Evolutionary conservation across 2,113 vertebrate genomes (phyloP), one percentile per base, ranked within the genome.

Genomic region (Corydoras maculifer): DNA sequence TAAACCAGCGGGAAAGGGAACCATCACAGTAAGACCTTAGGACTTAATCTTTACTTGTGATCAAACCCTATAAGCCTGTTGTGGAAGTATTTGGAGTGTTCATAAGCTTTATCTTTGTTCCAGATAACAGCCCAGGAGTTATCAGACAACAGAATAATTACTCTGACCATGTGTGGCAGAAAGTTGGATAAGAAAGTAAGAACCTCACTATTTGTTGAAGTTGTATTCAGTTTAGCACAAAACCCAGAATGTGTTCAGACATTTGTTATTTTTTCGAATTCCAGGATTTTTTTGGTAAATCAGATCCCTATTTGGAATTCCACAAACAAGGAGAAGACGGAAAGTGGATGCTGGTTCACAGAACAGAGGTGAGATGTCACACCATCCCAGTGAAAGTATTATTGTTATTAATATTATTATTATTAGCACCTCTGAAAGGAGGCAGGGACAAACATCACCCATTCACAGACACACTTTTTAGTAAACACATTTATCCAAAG

Each of bases 271-370:
- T 18, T 50, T 13, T 59, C n/a, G 55, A 5, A 55, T 66, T 83
- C 61, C 82, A 99, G 97, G 97, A 99, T 80, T 93, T 99, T 72
- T 99, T 99, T 50, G 97, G 97, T 14, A 99, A 99, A 83, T 99
- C 97, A 15, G 97, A 99, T 73, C 97, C 97, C 0, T 99, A 98
- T 86, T 85, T 99, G 66, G 97, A 99, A 86, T 96, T 98, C 70
- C 89, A 94, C 82, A 99, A 99, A 82, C 93, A 92, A 10, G 93
- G 94, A 43, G 93, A 97, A 0, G 95, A 98, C 13, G 91, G 92
- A 49, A 98, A 97, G 77, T 98, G 95, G 95, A 98, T 99, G 97
- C 87, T 99, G 80, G 95, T 99, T 31, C 96, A 99, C 83, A 92
- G 97, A 83, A 99, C 97, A 3, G 97, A 99, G 92, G 97, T 98